Evolutionary conservation across 1,140 invertebrate genomes (phyloP), one percentile per base, ranked within the genome.

Genomic region (Tenebrio molitor): DNA sequence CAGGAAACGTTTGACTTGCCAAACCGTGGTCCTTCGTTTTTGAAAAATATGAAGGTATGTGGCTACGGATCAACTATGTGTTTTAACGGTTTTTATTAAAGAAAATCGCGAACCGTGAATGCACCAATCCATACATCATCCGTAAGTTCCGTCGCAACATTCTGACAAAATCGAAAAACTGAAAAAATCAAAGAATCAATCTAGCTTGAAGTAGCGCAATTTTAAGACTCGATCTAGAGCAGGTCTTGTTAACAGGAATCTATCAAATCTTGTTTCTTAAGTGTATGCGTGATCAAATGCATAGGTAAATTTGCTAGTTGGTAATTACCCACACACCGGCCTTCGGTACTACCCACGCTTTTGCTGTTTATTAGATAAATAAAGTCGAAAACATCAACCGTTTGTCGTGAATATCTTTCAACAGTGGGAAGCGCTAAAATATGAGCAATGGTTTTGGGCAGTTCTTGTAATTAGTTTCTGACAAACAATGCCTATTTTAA

Each of bases 381-480:
- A 68, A 68, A 42, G 65, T 25, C 65, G 19, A 69, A 69, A 50
- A 50, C 16, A 69, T 50, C 44, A 69, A 12, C 33, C 66, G 44
- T 53, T 69, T 69, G 66, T 69, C 66, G 29, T 19, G 44, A 23
- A 17, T 53, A 50, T 69, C 66, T 50, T 21, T 69, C 66, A 50
- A 15, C 66, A 53, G 66, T 21, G 21, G 12, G 50, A 58, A 58
- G 50, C 23, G 23, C 29, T 58, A 25, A 58, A 58, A n/a, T 39
- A 39, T 29, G 23, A 65, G 14, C 25, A 21, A 39, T 39, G 34
- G 12, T 65, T 65, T 65, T 58, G 23, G 50, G 50, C 23, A 12
- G 19, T 58, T 29, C 12, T 29, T 58, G 19, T 29, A 58, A 58
- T 58, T 58, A 29, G 23, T 58, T 58, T 58, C 23, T 14, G n/a